phyloP scores from a whole-genome alignment of 2,888 invertebrate species.

The Andrena praecox region DNA sequence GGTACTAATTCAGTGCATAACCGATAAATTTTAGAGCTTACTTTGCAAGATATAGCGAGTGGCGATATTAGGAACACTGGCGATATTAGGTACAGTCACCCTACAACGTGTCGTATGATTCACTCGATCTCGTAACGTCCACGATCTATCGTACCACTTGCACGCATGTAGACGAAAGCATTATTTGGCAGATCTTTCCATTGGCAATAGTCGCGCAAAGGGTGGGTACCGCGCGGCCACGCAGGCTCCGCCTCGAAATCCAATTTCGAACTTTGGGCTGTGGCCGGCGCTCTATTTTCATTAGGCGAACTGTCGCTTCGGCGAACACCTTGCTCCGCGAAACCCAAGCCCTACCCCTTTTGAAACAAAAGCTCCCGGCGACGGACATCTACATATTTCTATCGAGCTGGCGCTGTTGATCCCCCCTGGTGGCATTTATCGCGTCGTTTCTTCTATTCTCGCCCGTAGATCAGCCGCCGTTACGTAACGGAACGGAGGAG shows the following conservation, averaged over 20 bases:
- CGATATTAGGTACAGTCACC: too few species aligned
- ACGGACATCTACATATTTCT: neutral
- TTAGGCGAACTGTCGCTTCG: conserved; percentile 45
- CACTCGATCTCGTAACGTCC: conserved; percentile 4
- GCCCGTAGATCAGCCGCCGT: neutral
- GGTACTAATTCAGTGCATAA: too few species aligned
- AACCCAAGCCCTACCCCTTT: neutral
- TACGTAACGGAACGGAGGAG: neutral
- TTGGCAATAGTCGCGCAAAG: conserved; percentile 64
- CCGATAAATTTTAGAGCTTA: too few species aligned
- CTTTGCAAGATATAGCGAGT: too few species aligned
- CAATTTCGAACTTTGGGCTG: conserved; percentile 67
- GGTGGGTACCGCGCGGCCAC: conserved; percentile 58
- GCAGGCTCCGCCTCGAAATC: conserved; percentile 67
- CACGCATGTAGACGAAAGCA: conserved; percentile 1
- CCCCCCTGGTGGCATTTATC: neutral
- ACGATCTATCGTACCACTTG: neutral
- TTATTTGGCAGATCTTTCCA: conserved; percentile 66
- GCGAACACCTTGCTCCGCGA: conserved; percentile 26
- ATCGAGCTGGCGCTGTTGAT: neutral
- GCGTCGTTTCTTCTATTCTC: conserved; percentile 6
- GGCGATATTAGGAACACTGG: too few species aligned
- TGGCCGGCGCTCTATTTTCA: conserved; percentile 68
- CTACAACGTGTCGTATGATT: conserved; percentile 23
- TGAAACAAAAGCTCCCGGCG: neutral